phyloP scores from a whole-genome alignment of 2,888 invertebrate species.

The Drosophila lutescens region DNA sequence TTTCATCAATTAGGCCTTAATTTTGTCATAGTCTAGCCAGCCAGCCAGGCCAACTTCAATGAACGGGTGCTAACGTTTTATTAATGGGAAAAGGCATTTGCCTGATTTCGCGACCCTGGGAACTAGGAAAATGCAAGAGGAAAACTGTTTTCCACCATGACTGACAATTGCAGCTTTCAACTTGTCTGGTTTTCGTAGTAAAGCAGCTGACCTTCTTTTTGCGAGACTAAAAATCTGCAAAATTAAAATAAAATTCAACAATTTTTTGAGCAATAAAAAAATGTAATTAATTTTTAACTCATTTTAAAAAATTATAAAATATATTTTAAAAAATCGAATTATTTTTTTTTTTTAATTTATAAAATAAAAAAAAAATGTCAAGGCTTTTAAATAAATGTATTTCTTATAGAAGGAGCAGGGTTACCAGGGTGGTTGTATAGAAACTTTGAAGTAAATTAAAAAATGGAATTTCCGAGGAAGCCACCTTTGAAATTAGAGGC shows the following conservation, averaged over 20 bases:
- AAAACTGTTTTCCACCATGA: slow-evolving; percentile 15
- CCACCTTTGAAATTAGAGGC: slow-evolving; percentile 8
- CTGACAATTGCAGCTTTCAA: neutral
- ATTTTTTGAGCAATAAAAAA: too few relatives aligned
- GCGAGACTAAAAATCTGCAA: neutral
- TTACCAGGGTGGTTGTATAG: neutral
- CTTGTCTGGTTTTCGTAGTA: neutral
- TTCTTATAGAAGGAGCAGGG: neutral
- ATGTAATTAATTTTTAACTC: too few relatives aligned
- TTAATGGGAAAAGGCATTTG: slow-evolving; percentile 72
- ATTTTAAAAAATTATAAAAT: too few relatives aligned
- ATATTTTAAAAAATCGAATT: too few relatives aligned
- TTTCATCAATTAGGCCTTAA: slow-evolving; percentile 77
- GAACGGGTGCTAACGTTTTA: slow-evolving; percentile 74
- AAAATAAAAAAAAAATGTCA: neutral
- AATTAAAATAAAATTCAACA: too few relatives aligned
- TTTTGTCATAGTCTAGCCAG: slow-evolving; percentile 22
- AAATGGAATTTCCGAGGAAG: neutral
- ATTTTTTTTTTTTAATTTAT: too few relatives aligned
- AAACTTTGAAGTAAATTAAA: neutral
- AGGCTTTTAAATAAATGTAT: neutral
- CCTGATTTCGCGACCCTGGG: slow-evolving; percentile 52
- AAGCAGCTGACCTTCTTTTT: neutral
- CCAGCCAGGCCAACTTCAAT: slow-evolving; percentile 8
- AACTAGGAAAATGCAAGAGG: slow-evolving; percentile 32